Conservation (phyloP, 2,113 vertebrate species). For the Setophaga petechia region DNA sequence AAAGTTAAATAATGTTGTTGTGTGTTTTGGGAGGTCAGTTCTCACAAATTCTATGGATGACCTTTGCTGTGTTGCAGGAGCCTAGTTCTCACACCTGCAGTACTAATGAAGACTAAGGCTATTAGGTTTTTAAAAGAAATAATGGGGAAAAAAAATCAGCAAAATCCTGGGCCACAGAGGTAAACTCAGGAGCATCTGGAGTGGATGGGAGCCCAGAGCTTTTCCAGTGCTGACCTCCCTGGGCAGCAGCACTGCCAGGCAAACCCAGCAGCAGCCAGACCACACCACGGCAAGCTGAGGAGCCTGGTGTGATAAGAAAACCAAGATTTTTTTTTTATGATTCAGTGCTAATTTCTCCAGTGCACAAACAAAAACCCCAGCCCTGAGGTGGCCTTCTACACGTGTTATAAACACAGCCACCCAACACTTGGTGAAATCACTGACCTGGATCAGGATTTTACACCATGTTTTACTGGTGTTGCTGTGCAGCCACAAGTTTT, state of each 20-base stretch:
- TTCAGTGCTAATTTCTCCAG: neutral
- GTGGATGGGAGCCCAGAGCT: neutral
- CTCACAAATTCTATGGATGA: neutral
- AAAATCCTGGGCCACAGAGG: neutral
- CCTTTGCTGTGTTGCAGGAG: neutral
- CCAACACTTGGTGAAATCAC: rapidly evolving
- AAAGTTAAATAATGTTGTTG: neutral
- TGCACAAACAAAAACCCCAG: neutral
- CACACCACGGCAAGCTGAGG: neutral
- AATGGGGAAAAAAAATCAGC: neutral
- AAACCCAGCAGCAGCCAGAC: neutral
- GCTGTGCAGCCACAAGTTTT: neutral
- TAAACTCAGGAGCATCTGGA: neutral
- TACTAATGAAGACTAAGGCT: neutral
- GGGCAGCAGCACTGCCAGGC: neutral
- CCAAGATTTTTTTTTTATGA: neutral
- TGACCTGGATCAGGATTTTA: neutral
- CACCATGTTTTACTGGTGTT: neutral
- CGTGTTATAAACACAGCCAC: neutral
- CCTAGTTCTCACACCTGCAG: neutral
- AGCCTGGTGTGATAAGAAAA: neutral
- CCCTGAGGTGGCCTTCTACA: neutral
- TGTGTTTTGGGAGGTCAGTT: neutral
- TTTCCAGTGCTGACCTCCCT: neutral
- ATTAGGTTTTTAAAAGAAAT: neutral